Conservation (phyloP, 2,888 invertebrate species). For the Drosophila heteroneura region DNA sequence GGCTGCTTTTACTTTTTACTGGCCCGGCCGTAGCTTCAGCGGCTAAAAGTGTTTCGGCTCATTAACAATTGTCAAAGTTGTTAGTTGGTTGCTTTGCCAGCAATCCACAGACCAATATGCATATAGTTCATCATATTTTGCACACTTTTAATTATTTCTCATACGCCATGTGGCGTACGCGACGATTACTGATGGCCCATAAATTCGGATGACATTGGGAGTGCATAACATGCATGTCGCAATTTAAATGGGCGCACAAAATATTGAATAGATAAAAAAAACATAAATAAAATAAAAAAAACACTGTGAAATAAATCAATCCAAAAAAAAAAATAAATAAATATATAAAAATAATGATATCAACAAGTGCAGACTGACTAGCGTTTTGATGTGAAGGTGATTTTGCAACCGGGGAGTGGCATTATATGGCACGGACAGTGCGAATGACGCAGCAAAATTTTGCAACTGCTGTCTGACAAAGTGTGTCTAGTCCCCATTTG, state of each 20-base stretch:
- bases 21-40: not conserved
- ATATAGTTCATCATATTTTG: constrained; percentile 6
- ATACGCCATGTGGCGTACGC: constrained; percentile 4
- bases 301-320: not conserved
- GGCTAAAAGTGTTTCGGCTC: constrained; percentile 2
- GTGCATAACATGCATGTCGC: constrained; percentile 13
- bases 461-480: not conserved
- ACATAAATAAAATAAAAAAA: not conserved
- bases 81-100: not conserved
- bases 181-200: constrained; percentile 9
- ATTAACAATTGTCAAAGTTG: constrained; percentile 19
- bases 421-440: constrained; percentile 9
- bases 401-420: constrained; percentile 40
- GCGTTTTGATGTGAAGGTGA: constrained; percentile 2
- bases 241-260: constrained; percentile 16
- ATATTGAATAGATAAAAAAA: not conserved
- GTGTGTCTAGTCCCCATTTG: constrained; percentile 6
- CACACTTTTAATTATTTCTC: constrained; percentile 9
- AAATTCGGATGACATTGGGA: constrained; percentile 12
- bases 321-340: not conserved
- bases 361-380: constrained; percentile 12
- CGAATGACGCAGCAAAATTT: constrained; percentile 29
- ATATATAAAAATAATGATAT: constrained; percentile 3
- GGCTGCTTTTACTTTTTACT: constrained; percentile 42
- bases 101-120: constrained; percentile 4